These are phyloP conservation scores for Amphiprion ocellaris DNA, from an alignment of 2,113 vertebrate species.

Conservation along the genomic window DNA sequence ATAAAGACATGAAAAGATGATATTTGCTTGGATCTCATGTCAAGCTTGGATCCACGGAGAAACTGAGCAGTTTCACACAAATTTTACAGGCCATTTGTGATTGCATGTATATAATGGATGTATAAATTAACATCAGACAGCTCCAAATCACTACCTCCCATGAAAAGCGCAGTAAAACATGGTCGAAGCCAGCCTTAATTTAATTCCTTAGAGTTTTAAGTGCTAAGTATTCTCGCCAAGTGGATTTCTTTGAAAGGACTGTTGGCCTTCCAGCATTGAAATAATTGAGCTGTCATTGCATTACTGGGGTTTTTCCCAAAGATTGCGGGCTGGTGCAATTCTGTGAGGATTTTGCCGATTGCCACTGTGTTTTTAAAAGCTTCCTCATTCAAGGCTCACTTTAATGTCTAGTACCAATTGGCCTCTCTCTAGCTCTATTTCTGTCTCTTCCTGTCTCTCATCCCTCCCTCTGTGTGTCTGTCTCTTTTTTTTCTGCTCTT, in stretches of 20 bases:
- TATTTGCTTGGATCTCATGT: not conserved
- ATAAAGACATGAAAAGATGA: conserved; percentile 2
- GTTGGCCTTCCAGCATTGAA: conserved; percentile 64
- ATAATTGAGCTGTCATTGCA: conserved; percentile 70
- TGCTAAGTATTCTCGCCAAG: conserved; percentile 59
- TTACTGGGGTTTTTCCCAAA: conserved; percentile 47
- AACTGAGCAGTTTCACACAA: not conserved
- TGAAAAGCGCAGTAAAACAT: conserved; percentile 7
- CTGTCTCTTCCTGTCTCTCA: conserved; percentile 33
- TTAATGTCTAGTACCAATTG: conserved; percentile 63
- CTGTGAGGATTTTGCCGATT: conserved; percentile 52
- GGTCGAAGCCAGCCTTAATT: conserved; percentile 45
- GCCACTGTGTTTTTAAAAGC: conserved; percentile 54
- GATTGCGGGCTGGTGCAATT: conserved; percentile 32
- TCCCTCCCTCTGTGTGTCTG: conserved; percentile 32
- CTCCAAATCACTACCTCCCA: not conserved
- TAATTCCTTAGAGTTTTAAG: conserved; percentile 39
- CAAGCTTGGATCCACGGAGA: not conserved
- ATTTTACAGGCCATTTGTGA: not conserved
- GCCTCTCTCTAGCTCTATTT: conserved; percentile 52
- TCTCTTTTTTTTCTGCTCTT: conserved; percentile 27
- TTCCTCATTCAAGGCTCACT: conserved; percentile 44
- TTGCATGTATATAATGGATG: not conserved
- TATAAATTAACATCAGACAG: conserved; percentile 4
- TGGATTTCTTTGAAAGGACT: conserved; percentile 54